Base-by-base conservation (phyloP, 2,888 invertebrate genomes). In the Acanthosoma haemorrhoidale region DNA sequence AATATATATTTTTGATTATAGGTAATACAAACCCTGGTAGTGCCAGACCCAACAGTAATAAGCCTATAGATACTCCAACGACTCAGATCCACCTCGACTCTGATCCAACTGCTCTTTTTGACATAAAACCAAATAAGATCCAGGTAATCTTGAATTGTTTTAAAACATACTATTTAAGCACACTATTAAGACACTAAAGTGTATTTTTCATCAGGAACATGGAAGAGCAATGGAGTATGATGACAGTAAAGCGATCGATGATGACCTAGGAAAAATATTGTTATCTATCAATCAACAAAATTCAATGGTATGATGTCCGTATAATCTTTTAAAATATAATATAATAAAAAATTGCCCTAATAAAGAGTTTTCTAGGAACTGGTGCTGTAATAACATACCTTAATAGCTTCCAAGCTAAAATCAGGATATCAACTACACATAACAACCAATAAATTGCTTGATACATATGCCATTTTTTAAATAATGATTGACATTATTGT, bases 201-300 rank as follows among this genome's bases (percentile, higher is more conserved):
- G 5, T 4, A 16, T 16, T 59, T 4, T 36, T 38, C 6, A 9
- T 68, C 74, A 85, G 82, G 88, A 88, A 77, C 87, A 88, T 76
- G 86, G 85, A 0, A 82, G 88, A 73, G 78, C 39, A 4, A 89
- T 89, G 87, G 77, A 90, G 78, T 86, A 88, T 75, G 94, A 94
- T 76, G 93, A 93, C 77, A 90, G 92, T 18, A 92, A 94, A 82
- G 57, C 57, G 3, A 94, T 96, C 68, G 96, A 96, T 77, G 94
- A 94, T 77, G 96, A 96, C 79, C 82, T 95, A 34, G 95, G 94
- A 77, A 91, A 96, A 79, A 83, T 96, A 69, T 81, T 95, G 73
- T 94, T 94, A 78, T 91, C 94, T 75, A 96, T 96, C 75, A 96
- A 95, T 73, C 94, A 94, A 76, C 93, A 94, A 77, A 92, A 92